phyloP scores from a whole-genome alignment of 2,888 invertebrate species.

The Gonocerus acuteangulatus region DNA sequence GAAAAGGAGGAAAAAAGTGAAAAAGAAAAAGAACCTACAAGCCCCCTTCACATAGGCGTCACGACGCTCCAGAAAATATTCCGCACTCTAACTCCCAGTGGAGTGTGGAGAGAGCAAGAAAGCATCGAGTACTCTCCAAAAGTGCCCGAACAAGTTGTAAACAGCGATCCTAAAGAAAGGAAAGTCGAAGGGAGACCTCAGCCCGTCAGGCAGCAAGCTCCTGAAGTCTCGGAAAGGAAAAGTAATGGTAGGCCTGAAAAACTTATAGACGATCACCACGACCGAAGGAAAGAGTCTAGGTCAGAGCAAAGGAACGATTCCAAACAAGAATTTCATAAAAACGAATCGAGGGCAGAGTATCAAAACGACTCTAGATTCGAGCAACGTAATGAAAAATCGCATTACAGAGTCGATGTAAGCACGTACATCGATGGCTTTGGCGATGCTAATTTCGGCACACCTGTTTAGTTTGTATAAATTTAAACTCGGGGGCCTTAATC shows the following conservation, averaged over 20 bases:
- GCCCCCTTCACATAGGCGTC: slow-evolving; percentile 36
- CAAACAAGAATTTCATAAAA: neutral
- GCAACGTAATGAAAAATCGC: neutral
- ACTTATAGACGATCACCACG: neutral
- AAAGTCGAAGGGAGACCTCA: neutral
- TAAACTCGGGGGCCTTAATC: neutral
- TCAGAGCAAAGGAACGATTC: neutral
- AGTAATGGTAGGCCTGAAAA: slow-evolving; percentile 37
- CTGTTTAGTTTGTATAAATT: slow-evolving; percentile 50
- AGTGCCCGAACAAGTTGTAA: neutral
- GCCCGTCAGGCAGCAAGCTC: neutral
- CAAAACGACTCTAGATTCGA: neutral
- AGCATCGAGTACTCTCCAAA: neutral
- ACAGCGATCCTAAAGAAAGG: neutral
- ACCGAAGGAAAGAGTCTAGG: slow-evolving; percentile 3
- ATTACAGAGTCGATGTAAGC: slow-evolving; percentile 30
- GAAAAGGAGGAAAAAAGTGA: slow-evolving; percentile 7
- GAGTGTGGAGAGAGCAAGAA: slow-evolving; percentile 28
- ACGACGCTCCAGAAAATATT: slow-evolving; percentile 38
- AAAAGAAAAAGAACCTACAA: slow-evolving; percentile 23
- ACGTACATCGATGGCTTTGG: slow-evolving; percentile 50
- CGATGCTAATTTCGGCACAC: slow-evolving; percentile 61
- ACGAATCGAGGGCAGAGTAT: neutral
- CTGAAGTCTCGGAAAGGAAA: slow-evolving; percentile 13
- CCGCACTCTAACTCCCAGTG: slow-evolving; percentile 36